A percentile compares a stretch with the other conserved stretches of the same genome.
Conservation (phyloP, 2,888 invertebrate genomes). For the Hyposoter dolosus region DNA sequence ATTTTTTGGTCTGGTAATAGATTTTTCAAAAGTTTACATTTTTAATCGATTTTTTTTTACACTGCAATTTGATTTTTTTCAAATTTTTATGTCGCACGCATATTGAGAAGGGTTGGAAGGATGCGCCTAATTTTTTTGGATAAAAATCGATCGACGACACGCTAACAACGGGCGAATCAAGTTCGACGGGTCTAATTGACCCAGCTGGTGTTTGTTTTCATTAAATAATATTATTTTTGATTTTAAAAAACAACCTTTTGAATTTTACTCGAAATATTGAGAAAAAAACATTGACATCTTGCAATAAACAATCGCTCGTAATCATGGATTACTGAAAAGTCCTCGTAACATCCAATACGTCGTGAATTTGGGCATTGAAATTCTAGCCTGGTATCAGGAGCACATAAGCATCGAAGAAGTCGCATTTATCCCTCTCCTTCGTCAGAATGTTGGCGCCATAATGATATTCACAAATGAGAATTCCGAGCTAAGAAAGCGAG, state of each 20-base stretch:
- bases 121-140: too few relatives aligned
- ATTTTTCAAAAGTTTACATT: too few relatives aligned
- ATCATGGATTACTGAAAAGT: not conserved
- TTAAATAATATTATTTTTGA: not conserved
- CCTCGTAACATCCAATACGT: not conserved
- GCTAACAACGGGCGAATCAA: too few relatives aligned
- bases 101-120: too few relatives aligned
- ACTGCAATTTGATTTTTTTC: too few relatives aligned
- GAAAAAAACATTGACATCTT: not conserved
- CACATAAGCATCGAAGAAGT: not conserved
- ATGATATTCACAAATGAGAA: not conserved
- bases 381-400: not conserved
- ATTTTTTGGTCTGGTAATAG: too few relatives aligned
- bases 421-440: not conserved
- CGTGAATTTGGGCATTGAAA: slow-evolving; percentile 17
- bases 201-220: too few relatives aligned
- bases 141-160: too few relatives aligned
- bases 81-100: too few relatives aligned
- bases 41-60: too few relatives aligned
- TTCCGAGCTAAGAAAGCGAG: not conserved
- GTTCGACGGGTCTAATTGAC: too few relatives aligned
- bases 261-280: not conserved
- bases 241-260: not conserved
- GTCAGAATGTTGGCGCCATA: too few relatives aligned
- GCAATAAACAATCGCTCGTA: not conserved